Evolutionary conservation across 2,113 vertebrate species (phyloP).

Genomic region (Rallus limicola): DNA sequence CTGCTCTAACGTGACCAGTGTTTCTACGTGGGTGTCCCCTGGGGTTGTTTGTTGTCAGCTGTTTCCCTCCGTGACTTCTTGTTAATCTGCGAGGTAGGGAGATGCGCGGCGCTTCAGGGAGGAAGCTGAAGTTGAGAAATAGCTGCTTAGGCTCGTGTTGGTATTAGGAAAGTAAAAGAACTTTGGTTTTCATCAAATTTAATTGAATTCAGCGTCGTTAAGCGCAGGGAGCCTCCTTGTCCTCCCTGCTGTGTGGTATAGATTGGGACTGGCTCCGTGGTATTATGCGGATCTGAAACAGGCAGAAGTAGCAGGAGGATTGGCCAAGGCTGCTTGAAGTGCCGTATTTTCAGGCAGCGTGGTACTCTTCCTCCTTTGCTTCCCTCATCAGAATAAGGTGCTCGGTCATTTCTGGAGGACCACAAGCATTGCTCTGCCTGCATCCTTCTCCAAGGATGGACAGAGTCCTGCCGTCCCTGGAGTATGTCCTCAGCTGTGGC

Average conservation of each 20-base stretch:
- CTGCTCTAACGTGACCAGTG: background rate
- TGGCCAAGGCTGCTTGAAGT: conserved; percentile 1
- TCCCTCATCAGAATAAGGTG: background rate
- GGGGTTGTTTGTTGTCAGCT: background rate
- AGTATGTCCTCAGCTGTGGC: background rate
- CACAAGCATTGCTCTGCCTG: background rate
- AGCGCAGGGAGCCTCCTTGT: background rate
- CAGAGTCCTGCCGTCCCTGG: accelerated
- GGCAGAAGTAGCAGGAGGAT: background rate
- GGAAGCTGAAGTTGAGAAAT: conserved; percentile 1
- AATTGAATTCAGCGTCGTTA: conserved; percentile 23
- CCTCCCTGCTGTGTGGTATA: background rate
- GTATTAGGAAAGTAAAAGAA: background rate
- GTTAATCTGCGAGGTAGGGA: background rate
- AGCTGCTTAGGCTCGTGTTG: background rate
- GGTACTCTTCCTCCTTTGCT: background rate
- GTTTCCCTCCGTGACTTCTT: background rate
- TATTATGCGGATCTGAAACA: background rate
- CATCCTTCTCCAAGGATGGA: background rate
- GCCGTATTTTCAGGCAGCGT: background rate
- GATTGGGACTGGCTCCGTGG: background rate
- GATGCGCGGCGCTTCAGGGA: background rate
- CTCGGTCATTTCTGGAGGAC: background rate
- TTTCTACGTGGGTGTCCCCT: background rate
- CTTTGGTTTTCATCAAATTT: conserved; percentile 19